A percentile compares a stretch with the other conserved stretches of the same genome.
Evolutionary conservation across 2,888 invertebrate species (phyloP).

Genomic region (Rutpela maculata): DNA sequence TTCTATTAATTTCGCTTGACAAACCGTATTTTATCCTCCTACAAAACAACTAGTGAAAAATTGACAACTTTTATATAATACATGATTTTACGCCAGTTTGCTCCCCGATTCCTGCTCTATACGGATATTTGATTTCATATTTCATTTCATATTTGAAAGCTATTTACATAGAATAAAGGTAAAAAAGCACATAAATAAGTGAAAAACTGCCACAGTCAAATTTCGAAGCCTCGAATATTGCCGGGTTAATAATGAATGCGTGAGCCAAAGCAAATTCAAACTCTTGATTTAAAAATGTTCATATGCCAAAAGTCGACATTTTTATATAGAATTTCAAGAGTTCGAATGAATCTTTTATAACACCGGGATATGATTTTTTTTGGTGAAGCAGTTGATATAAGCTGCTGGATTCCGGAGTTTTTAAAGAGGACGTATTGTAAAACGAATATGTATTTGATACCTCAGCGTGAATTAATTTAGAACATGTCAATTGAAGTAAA

Average conservation of each 20-base stretch:
- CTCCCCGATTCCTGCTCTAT: not conserved
- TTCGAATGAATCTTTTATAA: conserved; percentile 42
- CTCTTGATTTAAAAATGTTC: conserved; percentile 42
- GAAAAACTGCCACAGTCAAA: conserved; percentile 8
- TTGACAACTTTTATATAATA: not conserved
- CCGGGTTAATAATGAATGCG: conserved; percentile 42
- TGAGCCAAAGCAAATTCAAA: conserved; percentile 29
- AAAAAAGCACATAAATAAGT: conserved; percentile 5
- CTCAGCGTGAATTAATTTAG: conserved; percentile 18
- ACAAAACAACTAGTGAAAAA: not conserved
- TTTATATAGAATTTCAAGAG: not conserved
- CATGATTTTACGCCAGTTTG: not conserved
- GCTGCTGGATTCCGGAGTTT: not conserved
- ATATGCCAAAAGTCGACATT: conserved; percentile 32
- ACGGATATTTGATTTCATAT: not conserved
- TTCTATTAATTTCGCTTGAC: too few species aligned
- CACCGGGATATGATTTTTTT: conserved; percentile 35
- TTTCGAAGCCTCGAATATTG: conserved; percentile 10
- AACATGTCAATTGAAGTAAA: not conserved
- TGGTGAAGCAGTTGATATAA: not conserved
- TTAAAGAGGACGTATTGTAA: not conserved
- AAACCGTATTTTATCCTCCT: too few species aligned
- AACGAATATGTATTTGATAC: not conserved
- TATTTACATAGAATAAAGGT: conserved; percentile 21
- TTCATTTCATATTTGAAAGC: conserved; percentile 3